Base-by-base conservation (phyloP, 2,113 vertebrate genomes). In the Butorides virescens region DNA sequence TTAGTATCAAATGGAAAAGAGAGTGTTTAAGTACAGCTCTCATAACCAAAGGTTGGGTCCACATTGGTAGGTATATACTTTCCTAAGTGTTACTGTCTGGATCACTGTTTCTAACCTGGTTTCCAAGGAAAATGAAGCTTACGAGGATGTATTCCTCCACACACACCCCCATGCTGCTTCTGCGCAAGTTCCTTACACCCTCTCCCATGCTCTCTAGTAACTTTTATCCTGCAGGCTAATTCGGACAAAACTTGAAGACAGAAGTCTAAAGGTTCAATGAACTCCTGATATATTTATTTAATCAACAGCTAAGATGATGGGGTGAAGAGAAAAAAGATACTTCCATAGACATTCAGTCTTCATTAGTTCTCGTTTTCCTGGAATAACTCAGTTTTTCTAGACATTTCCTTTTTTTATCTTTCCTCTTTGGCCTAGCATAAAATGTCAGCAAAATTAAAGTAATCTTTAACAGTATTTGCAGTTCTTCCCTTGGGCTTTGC, bases 361-460 rank as follows among this genome's bases (percentile, higher is more conserved):
- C 25, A 18, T 70, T 70, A 66, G n/a, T 62, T 70, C 67, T 68
- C 7, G 30, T 83, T 49, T 73, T 86, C 4, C 9, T 70, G 34
- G 39, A 84, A 10, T 49, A 84, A 53, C 15, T 47, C 29, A 9
- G 10, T 72, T 81, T 72, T 93, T 34, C 18, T 18, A 76, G 50
- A 46, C 4, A 4, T 53, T 90, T 81, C 36, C 37, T 89, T 70
- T 30, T 29, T 81, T 58, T 62, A 32, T 66, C 30, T 86, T 85
- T 82, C 66, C 44, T 87, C 15, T 65, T 59, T 26, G 30, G 34
- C n/a, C 37, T 59, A 39, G 14, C 15, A 55, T 75, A 55, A 77
- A 94, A 94, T 52, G 36, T 78, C 65, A 93, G 44, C 61, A 92
- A 95, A 94, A 86, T 59, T 67, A 37, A 75, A 76, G 36, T 61